Evolutionary conservation across 2,113 vertebrate species (phyloP).

Genomic region (Alces alces): DNA sequence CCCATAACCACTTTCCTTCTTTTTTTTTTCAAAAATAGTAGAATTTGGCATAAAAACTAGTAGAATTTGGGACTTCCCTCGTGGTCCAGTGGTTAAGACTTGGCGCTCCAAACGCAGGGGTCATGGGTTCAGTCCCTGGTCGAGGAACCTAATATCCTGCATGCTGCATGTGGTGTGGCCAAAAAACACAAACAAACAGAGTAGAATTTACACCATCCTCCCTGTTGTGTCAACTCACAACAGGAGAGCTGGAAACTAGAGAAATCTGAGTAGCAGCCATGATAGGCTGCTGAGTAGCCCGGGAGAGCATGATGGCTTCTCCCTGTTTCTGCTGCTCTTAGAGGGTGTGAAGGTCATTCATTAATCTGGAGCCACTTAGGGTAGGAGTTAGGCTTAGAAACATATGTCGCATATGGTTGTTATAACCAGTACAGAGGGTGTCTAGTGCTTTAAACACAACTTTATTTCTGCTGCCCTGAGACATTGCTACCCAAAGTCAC

Average conservation of each 20-base stretch:
- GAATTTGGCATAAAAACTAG: neutral
- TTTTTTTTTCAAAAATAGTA: neutral
- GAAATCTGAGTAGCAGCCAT: neutral
- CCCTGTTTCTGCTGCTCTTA: neutral
- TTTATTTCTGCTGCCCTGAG: neutral
- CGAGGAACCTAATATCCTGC: neutral
- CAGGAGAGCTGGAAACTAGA: neutral
- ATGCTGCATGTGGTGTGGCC: neutral
- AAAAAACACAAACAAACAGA: neutral
- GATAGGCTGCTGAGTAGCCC: neutral
- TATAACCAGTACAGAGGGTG: neutral
- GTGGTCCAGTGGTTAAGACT: neutral
- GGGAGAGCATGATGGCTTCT: neutral
- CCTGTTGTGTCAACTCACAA: neutral
- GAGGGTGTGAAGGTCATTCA: too few relatives aligned
- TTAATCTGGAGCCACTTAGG: neutral
- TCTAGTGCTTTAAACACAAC: neutral
- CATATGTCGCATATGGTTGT: accelerated
- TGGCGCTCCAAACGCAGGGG: neutral
- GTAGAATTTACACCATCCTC: neutral
- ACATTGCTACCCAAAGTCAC: neutral
- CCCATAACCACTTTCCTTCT: neutral
- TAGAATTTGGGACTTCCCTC: neutral
- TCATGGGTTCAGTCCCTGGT: neutral
- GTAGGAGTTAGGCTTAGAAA: neutral